Percentiles rank a stretch among this genome's conserved stretches.
Conservation (phyloP, 1,140 invertebrate species). For the Temnothorax nylanderi region DNA sequence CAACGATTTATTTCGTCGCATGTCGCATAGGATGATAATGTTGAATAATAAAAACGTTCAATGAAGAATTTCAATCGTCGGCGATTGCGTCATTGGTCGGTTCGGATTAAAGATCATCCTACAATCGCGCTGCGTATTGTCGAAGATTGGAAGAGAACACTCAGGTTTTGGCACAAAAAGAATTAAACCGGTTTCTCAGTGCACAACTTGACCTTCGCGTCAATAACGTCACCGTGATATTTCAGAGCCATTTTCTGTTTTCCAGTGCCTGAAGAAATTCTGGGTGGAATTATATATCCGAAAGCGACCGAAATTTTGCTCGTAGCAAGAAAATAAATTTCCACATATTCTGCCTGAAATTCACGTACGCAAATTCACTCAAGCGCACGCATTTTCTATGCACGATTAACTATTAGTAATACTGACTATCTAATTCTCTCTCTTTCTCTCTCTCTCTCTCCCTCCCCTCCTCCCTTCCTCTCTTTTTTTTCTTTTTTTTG, state of each 20-base stretch:
- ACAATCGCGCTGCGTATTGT: background rate
- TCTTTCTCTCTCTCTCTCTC: background rate
- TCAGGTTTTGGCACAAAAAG: background rate
- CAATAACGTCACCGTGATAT: background rate
- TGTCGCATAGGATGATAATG: background rate
- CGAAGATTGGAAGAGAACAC: background rate
- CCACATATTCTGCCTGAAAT: background rate
- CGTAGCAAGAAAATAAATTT: background rate
- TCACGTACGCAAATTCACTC: too few species aligned
- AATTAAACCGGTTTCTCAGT: background rate
- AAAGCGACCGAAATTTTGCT: background rate
- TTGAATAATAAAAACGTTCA: background rate
- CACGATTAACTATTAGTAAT: background rate
- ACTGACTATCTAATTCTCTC: background rate
- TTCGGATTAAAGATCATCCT: background rate
- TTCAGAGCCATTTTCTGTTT: background rate
- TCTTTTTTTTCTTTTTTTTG: background rate
- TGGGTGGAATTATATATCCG: background rate
- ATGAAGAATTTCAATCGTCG: background rate
- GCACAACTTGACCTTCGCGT: background rate
- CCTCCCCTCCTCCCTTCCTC: background rate
- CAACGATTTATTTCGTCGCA: background rate
- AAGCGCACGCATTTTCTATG: constrained; percentile 18
- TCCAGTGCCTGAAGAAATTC: background rate
- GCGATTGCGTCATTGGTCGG: background rate